Evolutionary conservation across 2,888 invertebrate species (phyloP), one percentile per base, ranked within the genome.

Genomic region (Lochmaea crataegi): DNA sequence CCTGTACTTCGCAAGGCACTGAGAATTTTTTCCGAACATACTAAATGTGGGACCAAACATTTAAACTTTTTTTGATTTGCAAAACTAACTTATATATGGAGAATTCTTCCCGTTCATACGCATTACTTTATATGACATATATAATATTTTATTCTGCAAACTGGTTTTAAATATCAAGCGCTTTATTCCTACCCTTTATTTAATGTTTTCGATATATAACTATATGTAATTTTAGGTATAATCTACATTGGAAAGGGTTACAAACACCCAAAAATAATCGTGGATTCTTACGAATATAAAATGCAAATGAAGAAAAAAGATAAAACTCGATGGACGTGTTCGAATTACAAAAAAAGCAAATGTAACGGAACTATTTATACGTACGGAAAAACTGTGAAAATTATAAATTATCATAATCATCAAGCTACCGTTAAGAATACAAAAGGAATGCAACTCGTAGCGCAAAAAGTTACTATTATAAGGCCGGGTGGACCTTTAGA

Each of bases 221-320:
- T 2, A 10, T 14, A 10, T 18, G 9, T 66, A 66, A 18, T 77
- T 79, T 72, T 75, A 79, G 80, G 70, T 74, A 57, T 79, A 41
- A 79, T 82, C 41, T 81, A 80, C 72, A 75, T 82, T 38, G 73
- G 70, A 26, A 79, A 75, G 67, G 79, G 78, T 12, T 73, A 77
- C 64, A 80, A 79, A 65, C 74, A 80, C 41, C 78, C 78, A 38
- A 79, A 77, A 69, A 76, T 80, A 10, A 74, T 80, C 42, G 61
- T 77, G 32, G 78, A 79, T 45, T 67, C 72, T 11, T 68, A 76
- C 48, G 75, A 78, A 56, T 79, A 74, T 67, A 73, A 72, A 65
- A 71, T 80, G 64, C 72, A 66, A 68, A 75, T 64, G 58, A 66
- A 67, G 68, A 70, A 71, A 56, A 68, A 51, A 10, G 68, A 61